A percentile compares a stretch with the other conserved stretches of the same genome.
phyloP scores from a whole-genome alignment of 2,113 vertebrate genomes.

The Bolborhynchus lineola region DNA sequence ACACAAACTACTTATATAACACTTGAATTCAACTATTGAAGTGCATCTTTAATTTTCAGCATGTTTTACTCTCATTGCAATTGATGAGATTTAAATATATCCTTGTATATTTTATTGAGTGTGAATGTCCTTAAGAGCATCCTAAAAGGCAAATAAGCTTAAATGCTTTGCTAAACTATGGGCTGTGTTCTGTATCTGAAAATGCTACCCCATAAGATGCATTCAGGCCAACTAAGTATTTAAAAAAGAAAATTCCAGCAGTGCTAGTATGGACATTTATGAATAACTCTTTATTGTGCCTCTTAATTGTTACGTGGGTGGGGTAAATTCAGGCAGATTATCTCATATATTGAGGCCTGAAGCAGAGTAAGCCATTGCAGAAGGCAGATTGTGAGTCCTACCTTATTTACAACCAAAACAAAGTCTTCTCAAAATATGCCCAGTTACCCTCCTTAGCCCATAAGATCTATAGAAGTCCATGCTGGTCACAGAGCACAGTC shows the following conservation, averaged over 20 bases:
- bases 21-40: background rate
- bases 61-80: background rate
- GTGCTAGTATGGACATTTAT: background rate
- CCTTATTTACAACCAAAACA: background rate
- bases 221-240: background rate
- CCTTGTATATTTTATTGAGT: background rate
- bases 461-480: background rate
- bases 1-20: background rate
- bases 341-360: background rate
- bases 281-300: background rate
- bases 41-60: background rate
- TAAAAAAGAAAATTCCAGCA: background rate
- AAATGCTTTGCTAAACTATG: background rate
- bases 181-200: background rate
- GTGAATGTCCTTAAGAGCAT: background rate
- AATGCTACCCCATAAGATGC: background rate
- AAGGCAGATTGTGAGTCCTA: background rate
- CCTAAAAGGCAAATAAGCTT: background rate
- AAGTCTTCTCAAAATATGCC: background rate
- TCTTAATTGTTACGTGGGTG: background rate
- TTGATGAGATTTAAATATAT: background rate
- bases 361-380: background rate
- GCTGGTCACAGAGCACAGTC: rapidly evolving
- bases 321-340: background rate
- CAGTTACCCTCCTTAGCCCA: background rate